phyloP scores from a whole-genome alignment of 1,140 invertebrate genomes.

The Pectinophora gossypiella region DNA sequence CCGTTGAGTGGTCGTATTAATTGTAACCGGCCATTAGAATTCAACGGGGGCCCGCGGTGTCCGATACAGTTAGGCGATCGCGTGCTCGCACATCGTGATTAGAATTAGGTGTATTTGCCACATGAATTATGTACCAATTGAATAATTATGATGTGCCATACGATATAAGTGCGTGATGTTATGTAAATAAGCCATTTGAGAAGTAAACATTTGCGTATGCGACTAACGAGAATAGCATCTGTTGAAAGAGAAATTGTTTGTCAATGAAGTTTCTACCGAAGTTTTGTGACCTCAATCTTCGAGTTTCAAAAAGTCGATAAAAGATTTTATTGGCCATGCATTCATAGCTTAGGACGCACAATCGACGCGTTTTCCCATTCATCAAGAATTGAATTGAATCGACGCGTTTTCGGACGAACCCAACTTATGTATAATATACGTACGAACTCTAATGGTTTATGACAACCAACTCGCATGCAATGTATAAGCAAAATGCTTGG shows the following conservation, averaged over 20 bases:
- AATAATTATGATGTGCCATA: conserved; percentile 39
- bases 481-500: no score
- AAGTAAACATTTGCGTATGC: conserved; percentile 18
- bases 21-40: conserved; percentile 67
- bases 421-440: no score
- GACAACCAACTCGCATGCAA: no score
- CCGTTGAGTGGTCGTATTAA: conserved; percentile 70
- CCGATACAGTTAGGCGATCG: conserved; percentile 65
- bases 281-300: no score
- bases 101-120: conserved; percentile 46
- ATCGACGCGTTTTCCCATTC: no score
- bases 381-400: no score
- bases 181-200: conserved; percentile 33
- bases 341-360: no score
- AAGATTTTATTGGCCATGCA: no score
- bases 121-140: conserved; percentile 39
- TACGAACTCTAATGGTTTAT: no score
- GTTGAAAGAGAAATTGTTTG: conserved; percentile 41
- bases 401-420: no score
- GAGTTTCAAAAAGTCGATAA: no score
- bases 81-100: conserved; percentile 54
- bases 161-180: conserved; percentile 38
- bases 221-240: conserved; percentile 20
- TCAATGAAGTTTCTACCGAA: conserved; percentile 35
- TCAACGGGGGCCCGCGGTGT: conserved; percentile 49